phyloP scores from a whole-genome alignment of 2,797 vertebrate genomes.

The Myotis pilosus region DNA sequence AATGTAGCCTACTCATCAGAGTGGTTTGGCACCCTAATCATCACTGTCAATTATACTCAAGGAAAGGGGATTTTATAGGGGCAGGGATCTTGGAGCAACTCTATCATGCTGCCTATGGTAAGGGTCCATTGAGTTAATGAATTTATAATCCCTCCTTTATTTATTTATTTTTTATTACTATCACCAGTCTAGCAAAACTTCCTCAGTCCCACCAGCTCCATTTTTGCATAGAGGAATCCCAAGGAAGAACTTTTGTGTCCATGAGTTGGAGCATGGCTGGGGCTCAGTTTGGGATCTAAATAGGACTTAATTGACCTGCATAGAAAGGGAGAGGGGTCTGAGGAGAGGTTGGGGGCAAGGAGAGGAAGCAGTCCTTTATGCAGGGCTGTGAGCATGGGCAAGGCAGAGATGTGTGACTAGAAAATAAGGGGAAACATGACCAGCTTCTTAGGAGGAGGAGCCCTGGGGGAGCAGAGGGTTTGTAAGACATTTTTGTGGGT shows the following conservation, averaged over 20 bases:
- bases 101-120: not conserved
- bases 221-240: not conserved
- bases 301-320: not conserved
- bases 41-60: not conserved
- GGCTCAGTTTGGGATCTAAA: not conserved
- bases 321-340: not conserved
- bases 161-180: not conserved
- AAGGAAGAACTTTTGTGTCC: not conserved
- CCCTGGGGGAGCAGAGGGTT: not conserved
- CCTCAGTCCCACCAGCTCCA: not conserved
- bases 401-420: not conserved
- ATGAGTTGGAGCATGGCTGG: not conserved
- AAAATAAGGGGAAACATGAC: not conserved
- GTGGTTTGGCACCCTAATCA: not conserved
- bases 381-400: rapidly evolving
- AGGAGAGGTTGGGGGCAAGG: not conserved
- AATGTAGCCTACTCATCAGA: not conserved
- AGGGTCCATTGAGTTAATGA: not conserved
- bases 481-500: not conserved
- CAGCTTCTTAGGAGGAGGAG: rapidly evolving
- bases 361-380: not conserved
- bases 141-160: not conserved
- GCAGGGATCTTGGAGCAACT: not conserved
- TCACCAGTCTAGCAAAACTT: not conserved
- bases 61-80: not conserved